These are phyloP conservation scores for Lepidurus packardi DNA, from an alignment of 1,140 invertebrate species.

Conservation along the genomic window DNA sequence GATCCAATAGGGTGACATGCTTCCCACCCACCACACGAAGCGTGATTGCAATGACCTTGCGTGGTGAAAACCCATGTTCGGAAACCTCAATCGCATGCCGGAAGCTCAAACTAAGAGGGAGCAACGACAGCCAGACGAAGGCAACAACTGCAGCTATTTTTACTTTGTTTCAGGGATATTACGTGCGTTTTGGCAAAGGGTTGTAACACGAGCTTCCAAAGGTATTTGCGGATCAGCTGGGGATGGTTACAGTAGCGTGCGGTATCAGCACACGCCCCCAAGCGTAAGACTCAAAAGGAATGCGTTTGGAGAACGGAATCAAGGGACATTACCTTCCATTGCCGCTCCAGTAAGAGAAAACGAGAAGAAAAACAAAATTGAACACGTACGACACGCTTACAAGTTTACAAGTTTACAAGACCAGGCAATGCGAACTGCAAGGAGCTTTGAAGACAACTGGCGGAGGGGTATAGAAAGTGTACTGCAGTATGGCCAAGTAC, in stretches of 20 bases:
- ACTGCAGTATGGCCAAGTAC: background rate
- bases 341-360: background rate
- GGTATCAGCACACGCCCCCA: background rate
- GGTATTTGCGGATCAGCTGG: background rate
- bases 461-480: background rate
- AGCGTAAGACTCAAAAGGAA: background rate
- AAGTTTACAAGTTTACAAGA: too few relatives aligned
- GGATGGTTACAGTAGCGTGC: background rate
- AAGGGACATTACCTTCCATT: conserved; percentile 2
- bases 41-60: too few relatives aligned
- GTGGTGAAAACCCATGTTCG: background rate
- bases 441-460: background rate
- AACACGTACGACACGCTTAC: background rate
- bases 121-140: background rate
- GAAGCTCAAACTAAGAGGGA: background rate
- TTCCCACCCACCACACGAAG: background rate
- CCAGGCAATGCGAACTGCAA: background rate
- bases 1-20: background rate
- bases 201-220: background rate
- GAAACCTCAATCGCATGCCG: background rate
- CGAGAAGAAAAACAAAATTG: background rate
- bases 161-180: background rate
- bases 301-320: background rate
- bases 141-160: background rate
- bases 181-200: background rate